Conservation (phyloP, 1,140 invertebrate genomes). For the Bombus pyrosoma region DNA sequence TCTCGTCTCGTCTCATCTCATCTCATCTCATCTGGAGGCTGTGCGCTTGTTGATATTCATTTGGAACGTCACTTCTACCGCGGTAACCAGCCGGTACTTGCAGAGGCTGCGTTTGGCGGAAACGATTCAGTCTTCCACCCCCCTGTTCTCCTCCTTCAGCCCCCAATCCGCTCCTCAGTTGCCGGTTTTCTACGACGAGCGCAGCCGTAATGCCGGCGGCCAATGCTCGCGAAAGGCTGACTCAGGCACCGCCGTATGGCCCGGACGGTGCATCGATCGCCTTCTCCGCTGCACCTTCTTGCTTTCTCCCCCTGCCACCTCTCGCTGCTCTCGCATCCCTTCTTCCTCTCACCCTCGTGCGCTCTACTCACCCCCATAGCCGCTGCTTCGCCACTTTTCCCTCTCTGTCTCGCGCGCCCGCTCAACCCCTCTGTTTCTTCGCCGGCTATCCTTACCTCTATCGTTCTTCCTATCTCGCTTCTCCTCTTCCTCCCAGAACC, state of each 20-base stretch:
- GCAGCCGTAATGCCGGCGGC: slow-evolving; percentile 68
- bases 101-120: slow-evolving; percentile 63
- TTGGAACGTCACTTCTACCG: slow-evolving; percentile 68
- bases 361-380: slow-evolving; percentile 19
- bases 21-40: slow-evolving; percentile 54
- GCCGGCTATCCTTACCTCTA: slow-evolving; percentile 18
- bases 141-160: slow-evolving; percentile 6
- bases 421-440: slow-evolving; percentile 32
- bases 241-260: slow-evolving; percentile 69
- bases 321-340: neutral
- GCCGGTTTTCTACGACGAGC: slow-evolving; percentile 62
- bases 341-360: neutral
- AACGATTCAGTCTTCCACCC: slow-evolving; percentile 64
- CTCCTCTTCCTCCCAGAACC: neutral
- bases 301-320: neutral
- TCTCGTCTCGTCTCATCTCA: neutral
- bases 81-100: slow-evolving; percentile 59
- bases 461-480: neutral
- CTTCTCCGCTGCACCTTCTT: slow-evolving; percentile 69
- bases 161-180: slow-evolving; percentile 22
- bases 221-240: slow-evolving; percentile 71
- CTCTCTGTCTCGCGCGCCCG: neutral
- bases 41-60: slow-evolving; percentile 70
- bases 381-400: slow-evolving; percentile 20
- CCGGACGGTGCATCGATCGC: slow-evolving; percentile 72